A percentile compares a stretch with the other conserved stretches of the same genome.
Conservation (phyloP, 2,888 invertebrate genomes). For the Epinotia nisella region DNA sequence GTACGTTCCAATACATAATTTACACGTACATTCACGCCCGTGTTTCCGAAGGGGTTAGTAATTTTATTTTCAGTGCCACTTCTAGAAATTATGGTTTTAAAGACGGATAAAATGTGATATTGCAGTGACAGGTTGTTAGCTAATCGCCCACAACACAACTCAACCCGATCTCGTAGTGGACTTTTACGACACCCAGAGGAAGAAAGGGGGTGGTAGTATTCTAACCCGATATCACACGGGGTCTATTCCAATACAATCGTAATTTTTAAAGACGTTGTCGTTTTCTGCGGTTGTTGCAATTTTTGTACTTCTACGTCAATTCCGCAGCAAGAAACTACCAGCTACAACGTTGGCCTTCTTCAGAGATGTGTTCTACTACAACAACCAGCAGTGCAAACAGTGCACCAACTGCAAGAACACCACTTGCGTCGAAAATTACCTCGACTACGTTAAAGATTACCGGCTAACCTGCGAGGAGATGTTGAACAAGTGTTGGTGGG, state of each 20-base stretch:
- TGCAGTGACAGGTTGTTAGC: no score
- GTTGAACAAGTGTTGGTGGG: constrained; percentile 73
- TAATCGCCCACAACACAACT: no score
- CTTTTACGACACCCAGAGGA: no score
- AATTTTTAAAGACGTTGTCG: neutral
- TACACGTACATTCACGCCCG: neutral
- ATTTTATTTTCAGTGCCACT: no score
- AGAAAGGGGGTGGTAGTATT: no score
- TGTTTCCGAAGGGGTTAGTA: no score
- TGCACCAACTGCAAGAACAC: constrained; percentile 65
- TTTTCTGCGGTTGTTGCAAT: neutral
- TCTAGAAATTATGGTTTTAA: no score
- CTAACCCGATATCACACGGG: no score
- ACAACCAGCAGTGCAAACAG: constrained; percentile 64
- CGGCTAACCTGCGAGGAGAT: constrained; percentile 66
- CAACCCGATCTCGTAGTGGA: no score
- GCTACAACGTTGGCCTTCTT: constrained; percentile 57
- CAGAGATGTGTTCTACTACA: constrained; percentile 69
- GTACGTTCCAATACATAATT: constrained; percentile 57
- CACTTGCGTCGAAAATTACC: constrained; percentile 63
- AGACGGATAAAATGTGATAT: no score
- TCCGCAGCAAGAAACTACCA: constrained; percentile 60
- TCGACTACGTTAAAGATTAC: constrained; percentile 55
- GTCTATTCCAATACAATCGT: neutral
- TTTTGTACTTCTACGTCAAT: neutral